Evolutionary conservation across 2,888 invertebrate species (phyloP).

Genomic region (Noctua janthe): DNA sequence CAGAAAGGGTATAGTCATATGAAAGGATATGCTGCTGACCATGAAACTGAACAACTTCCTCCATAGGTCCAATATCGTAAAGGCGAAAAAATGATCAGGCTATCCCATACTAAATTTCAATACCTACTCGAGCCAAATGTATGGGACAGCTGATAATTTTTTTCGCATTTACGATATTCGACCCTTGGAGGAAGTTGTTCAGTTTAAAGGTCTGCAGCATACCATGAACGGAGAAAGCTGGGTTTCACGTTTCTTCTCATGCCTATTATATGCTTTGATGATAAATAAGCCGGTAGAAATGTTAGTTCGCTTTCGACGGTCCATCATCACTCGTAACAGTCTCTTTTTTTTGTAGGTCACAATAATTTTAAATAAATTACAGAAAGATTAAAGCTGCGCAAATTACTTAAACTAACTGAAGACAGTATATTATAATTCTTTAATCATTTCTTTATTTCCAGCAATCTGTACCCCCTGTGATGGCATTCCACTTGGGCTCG

Average conservation of each 20-base stretch:
- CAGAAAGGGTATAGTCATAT: too few relatives aligned
- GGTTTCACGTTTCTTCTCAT: not conserved
- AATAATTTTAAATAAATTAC: not conserved
- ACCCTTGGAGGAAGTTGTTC: too few relatives aligned
- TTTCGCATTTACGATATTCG: too few relatives aligned
- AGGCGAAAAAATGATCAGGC: too few relatives aligned
- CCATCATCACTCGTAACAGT: not conserved
- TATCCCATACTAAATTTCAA: too few relatives aligned
- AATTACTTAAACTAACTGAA: not conserved
- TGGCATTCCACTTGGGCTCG: conserved; percentile 99
- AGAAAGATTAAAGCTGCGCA: not conserved
- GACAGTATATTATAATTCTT: not conserved
- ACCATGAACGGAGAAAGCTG: not conserved
- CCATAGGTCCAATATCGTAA: too few relatives aligned
- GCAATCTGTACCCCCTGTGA: conserved; percentile 99
- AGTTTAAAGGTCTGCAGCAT: too few relatives aligned
- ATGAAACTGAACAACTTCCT: too few relatives aligned
- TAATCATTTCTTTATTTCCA: conserved; percentile 81
- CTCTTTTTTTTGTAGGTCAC: not conserved
- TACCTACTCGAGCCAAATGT: too few relatives aligned
- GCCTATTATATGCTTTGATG: not conserved
- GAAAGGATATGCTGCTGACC: too few relatives aligned
- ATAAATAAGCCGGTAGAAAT: not conserved
- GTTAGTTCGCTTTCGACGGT: not conserved
- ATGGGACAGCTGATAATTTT: too few relatives aligned